A percentile compares a stretch with the other conserved stretches of the same genome.
phyloP scores from a whole-genome alignment of 1,140 invertebrate genomes.

The Pogonomyrmex barbatus region DNA sequence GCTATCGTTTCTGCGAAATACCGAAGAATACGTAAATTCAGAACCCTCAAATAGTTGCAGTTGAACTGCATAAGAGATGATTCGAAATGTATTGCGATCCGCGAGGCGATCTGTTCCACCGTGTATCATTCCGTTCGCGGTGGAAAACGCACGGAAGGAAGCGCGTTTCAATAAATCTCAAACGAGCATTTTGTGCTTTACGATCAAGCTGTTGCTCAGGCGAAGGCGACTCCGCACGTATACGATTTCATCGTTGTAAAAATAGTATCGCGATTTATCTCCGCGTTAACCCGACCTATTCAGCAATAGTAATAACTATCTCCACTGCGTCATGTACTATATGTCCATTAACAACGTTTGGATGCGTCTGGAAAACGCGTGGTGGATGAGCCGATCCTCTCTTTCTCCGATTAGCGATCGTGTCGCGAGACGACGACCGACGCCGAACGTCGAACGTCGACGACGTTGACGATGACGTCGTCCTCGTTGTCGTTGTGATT shows the following conservation, averaged over 20 bases:
- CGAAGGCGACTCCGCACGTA: background rate
- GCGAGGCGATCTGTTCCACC: background rate
- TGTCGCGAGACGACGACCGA: background rate
- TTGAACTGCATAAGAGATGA: background rate
- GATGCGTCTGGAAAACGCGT: slow-evolving; percentile 1
- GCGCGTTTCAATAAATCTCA: slow-evolving; percentile 33
- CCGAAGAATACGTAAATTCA: background rate
- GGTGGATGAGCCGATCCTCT: background rate
- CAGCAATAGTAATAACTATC: slow-evolving; percentile 42
- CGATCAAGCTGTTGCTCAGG: slow-evolving; percentile 25
- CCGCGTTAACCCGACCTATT: slow-evolving; percentile 39
- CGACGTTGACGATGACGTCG: background rate
- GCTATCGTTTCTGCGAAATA: slow-evolving; percentile 1
- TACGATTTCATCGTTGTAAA: slow-evolving; percentile 7
- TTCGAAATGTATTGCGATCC: background rate
- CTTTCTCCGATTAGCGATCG: background rate
- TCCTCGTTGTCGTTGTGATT: background rate
- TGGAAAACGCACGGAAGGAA: background rate
- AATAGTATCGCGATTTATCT: slow-evolving; percentile 38
- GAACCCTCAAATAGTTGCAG: background rate
- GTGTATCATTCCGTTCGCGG: background rate
- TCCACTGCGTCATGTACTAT: background rate
- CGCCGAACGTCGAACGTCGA: too few relatives aligned
- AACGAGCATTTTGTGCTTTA: slow-evolving; percentile 37
- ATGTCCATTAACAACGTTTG: background rate